Conservation (phyloP, 2,113 vertebrate genomes). For the cattle (Bos taurus) region ARS-UCD2.0 NC_037338.1:24775001-24775500, state of each 20-base stretch:
- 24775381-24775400: not conserved
- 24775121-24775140: not conserved
- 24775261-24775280: not conserved
- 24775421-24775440: not conserved
- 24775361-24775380: not conserved
- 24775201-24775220: conserved; percentile 13
- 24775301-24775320: not conserved
- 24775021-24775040: not conserved
- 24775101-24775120: not conserved
- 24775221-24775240: not conserved
- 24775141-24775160: not conserved
- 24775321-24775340: not conserved
- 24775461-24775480: not conserved
- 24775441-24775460: not conserved
- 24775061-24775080: not conserved
- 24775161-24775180: not conserved
- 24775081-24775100: not conserved
- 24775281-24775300: not conserved
- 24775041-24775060: not conserved
- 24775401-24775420: not conserved
- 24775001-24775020: not conserved
- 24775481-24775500: not conserved
- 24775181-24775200: not conserved
- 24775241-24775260: not conserved
- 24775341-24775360: not conserved